A percentile compares a stretch with the other conserved stretches of the same genome.
Conservation (phyloP, 2,888 invertebrate species). For the Julus scanicus region DNA sequence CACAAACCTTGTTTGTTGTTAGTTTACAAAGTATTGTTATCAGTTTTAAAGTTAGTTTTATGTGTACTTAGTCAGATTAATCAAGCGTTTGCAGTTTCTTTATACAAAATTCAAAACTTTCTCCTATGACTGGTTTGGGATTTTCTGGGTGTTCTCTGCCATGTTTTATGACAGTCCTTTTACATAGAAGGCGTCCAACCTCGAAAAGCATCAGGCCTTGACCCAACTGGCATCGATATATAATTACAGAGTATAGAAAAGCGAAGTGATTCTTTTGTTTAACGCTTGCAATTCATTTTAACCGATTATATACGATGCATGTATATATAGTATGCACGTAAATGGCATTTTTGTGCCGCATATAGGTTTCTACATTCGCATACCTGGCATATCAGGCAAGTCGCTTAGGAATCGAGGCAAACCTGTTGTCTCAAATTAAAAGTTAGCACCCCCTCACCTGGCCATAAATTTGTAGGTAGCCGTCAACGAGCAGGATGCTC, state of each 20-base stretch:
- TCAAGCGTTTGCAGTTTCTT: too few species aligned
- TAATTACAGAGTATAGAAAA: not conserved
- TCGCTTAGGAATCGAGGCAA: not conserved
- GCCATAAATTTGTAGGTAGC: conserved; percentile 47
- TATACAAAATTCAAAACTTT: too few species aligned
- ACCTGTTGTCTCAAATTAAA: conserved; percentile 52
- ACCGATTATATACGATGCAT: not conserved
- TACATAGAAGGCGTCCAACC: not conserved
- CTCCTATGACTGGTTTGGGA: not conserved
- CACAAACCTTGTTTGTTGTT: too few species aligned
- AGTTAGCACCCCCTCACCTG: conserved; percentile 50
- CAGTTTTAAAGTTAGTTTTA: too few species aligned
- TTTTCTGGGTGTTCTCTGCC: not conserved
- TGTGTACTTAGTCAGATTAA: too few species aligned
- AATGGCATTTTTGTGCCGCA: not conserved
- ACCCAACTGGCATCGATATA: conserved; percentile 8
- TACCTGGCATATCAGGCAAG: not conserved
- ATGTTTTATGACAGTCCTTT: not conserved
- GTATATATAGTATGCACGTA: not conserved
- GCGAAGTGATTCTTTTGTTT: not conserved
- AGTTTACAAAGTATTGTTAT: too few species aligned
- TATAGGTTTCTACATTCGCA: not conserved
- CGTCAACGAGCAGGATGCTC: conserved; percentile 49
- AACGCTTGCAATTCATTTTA: not conserved
- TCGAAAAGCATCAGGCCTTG: not conserved